A percentile compares a stretch with the other conserved stretches of the same genome.
Evolutionary conservation across 2,797 vertebrate species (phyloP).

Genomic region (Microtus californicus): DNA sequence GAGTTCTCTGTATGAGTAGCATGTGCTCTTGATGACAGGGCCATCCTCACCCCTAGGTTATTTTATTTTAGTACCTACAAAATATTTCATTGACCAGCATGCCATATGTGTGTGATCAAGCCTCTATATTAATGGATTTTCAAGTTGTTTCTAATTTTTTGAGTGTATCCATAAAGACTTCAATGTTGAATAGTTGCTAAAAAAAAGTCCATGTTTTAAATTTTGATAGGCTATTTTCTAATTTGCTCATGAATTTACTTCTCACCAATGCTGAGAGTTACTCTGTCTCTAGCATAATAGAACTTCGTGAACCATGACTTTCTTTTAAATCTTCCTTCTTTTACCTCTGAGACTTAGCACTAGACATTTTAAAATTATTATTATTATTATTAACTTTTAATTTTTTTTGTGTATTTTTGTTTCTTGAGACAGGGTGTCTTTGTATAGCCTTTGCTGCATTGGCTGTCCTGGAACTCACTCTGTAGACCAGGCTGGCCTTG

Average conservation of each 20-base stretch:
- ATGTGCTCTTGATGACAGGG: neutral
- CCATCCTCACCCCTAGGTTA: neutral
- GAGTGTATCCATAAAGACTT: slow-evolving; percentile 27
- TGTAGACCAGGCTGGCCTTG: neutral
- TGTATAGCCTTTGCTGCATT: neutral
- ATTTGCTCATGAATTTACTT: slow-evolving; percentile 18
- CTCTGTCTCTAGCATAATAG: slow-evolving; percentile 36
- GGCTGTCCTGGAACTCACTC: neutral
- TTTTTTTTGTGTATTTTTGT: neutral
- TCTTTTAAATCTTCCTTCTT: neutral
- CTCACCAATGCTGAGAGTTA: neutral
- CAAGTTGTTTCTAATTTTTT: slow-evolving; percentile 56
- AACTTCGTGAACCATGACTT: neutral
- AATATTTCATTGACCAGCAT: neutral
- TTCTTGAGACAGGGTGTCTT: neutral
- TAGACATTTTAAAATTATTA: neutral
- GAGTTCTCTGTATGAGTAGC: neutral
- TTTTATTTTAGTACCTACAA: slow-evolving; percentile 34
- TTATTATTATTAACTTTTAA: neutral
- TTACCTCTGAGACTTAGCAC: neutral
- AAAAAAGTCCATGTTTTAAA: neutral
- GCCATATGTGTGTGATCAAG: slow-evolving; percentile 20
- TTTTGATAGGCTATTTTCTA: slow-evolving; percentile 26
- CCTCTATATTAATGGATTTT: neutral
- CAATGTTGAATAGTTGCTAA: neutral